Evolutionary conservation across 2,113 vertebrate species (phyloP), one percentile per base, ranked within the genome.

Genomic region (Butorides virescens): DNA sequence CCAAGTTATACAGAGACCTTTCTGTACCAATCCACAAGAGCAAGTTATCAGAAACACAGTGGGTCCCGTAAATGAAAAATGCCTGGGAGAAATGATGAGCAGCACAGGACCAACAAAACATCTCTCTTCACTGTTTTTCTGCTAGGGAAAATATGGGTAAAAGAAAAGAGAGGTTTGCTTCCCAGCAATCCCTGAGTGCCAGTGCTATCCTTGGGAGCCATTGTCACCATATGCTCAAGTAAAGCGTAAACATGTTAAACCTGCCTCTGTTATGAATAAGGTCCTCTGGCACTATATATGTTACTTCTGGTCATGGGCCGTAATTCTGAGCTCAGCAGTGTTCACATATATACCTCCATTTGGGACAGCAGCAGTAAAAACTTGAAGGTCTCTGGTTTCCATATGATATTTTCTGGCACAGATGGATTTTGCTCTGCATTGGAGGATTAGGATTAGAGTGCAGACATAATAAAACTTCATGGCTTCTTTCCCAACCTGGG

Each of bases 381-480:
- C 39, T 36, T 75, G 82, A 82, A 91, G 62, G 52, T 93, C 58
- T 95, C 92, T 93, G 91, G 36, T 91, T 96, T 93, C 80, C 46
- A 32, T 76, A 93, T 53, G 62, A 61, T 61, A 65, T 92, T 97
- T 93, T 85, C 80, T 96, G 92, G 77, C 78, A 58, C 58, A 29
- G 32, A 30, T 70, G 13, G 37, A 70, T 85, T 93, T 78, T 90
- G 12, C 49, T 92, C n/a, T 85, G 44, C 62, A 39, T 34, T 78
- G 86, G 18, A 92, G 58, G 77, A 95, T 92, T 91, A 96, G 77
- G 74, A 95, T 96, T 96, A 95, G 49, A 94, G 36, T 72, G 74
- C 58, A 95, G 73, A 86, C 30, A 73, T 68, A 72, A 89, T 87
- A 97, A 94, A 94, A 85, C 37, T 62, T 93, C 61, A 53, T 86